Percentiles rank a stretch among this genome's conserved stretches.
These are phyloP conservation scores for Diachrysia chrysitis DNA, from an alignment of 2,888 invertebrate species.

Conservation along the genomic window DNA sequence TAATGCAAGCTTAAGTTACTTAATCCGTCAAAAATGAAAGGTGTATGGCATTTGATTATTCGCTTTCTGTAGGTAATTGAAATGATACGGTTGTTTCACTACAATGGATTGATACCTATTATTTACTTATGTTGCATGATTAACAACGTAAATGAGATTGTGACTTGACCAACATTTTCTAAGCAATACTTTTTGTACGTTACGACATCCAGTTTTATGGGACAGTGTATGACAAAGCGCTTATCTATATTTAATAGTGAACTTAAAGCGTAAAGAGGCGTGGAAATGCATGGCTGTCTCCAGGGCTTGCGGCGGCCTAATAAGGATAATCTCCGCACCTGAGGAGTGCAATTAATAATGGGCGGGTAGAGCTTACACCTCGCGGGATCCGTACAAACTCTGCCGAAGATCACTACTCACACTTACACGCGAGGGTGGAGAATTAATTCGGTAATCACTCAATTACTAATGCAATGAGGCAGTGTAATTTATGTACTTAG, in stretches of 20 bases:
- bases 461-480: constrained; percentile 59
- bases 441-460: constrained; percentile 66
- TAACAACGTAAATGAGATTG: constrained; percentile 66
- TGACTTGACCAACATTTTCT: constrained; percentile 62
- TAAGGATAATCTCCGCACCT: constrained; percentile 87
- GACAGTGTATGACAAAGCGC: constrained; percentile 9
- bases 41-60: constrained; percentile 71
- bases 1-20: constrained; percentile 76
- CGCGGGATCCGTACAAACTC: constrained; percentile 72
- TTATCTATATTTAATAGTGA: constrained; percentile 17
- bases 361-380: constrained; percentile 66
- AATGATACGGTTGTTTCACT: constrained; percentile 77
- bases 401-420: constrained; percentile 65
- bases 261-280: constrained; percentile 54
- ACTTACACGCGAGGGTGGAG: constrained; percentile 62
- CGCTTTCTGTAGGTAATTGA: constrained; percentile 76
- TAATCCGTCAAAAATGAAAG: constrained; percentile 81
- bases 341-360: constrained; percentile 88
- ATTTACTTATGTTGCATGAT: constrained; percentile 69
- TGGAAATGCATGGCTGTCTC: constrained; percentile 74
- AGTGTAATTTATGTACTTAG: constrained; percentile 58
- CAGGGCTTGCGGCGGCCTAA: constrained; percentile 80
- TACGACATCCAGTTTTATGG: constrained; percentile 39
- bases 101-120: constrained; percentile 72
- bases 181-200: constrained; percentile 47